Base-by-base conservation (phyloP, 2,888 invertebrate species). In the Stenurella melanura region DNA sequence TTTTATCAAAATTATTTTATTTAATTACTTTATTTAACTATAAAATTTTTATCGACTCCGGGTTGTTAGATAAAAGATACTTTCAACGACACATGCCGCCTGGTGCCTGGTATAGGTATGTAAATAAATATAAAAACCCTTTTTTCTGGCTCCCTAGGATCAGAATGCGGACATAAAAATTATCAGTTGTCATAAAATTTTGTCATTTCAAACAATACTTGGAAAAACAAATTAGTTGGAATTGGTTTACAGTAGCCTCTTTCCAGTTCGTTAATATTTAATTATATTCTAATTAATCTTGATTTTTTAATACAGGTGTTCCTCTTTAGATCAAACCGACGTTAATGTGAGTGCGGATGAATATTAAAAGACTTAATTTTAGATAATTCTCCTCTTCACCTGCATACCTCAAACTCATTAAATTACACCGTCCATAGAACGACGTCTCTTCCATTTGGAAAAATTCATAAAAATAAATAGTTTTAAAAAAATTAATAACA, bases 161-260 rank as follows among this genome's bases (percentile, higher is more conserved):
- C 12, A 64, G 42, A 64, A 26, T 60, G 18, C 50, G n/a, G 64
- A 18, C 19, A 64, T 64, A 64, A 64, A 64, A 26, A 30, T 64
- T 42, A 64, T 64, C 38, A 38, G 50, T 19, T 42, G 21, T 19
- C 26, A 42, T 63, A 63, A 63, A 63, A 64, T 42, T 64, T 64
- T 64, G 50, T 64, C 19, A 42, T 42, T 64, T 4, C 1, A 18
- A 64, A 42, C 42, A 64, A 64, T 64, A 64, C 63, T 11, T 10
- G 63, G 63, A 64, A 64, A 63, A 42, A 50, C 64, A 34, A 57
- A 68, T 68, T 68, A 30, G 68, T 17, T n/a, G n/a, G 56, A 66
- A 66, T 54, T 18, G 66, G n/a, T 66, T 34, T 68, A 68, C 26
- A 21, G 30, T 38, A 64, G 63, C 38, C 63, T 9, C 18, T 38